These are phyloP conservation scores for Glandiceps talaboti DNA, from an alignment of 53 echinoderm and acorn worm genomes.

Conservation along the genomic window DNA sequence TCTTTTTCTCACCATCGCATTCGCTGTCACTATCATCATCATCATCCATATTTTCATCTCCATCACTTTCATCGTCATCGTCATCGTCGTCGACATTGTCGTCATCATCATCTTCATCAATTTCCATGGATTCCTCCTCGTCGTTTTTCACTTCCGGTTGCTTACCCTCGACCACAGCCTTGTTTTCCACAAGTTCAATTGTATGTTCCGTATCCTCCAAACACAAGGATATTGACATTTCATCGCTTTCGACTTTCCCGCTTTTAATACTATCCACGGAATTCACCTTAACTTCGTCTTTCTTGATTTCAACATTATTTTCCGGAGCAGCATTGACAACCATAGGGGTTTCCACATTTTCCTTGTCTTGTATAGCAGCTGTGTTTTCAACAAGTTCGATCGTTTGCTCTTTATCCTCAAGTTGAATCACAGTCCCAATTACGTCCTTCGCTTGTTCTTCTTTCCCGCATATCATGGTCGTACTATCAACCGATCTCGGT, in stretches of 20 bases:
- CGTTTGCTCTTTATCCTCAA: neutral
- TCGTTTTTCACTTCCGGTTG: slow-evolving; percentile 4
- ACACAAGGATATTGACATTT: neutral
- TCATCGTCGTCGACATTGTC: slow-evolving; percentile 10
- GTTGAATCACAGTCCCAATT: neutral
- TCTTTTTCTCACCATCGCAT: slow-evolving; percentile 11
- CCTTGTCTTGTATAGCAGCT: neutral
- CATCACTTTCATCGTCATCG: slow-evolving; percentile 14
- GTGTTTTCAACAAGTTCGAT: neutral
- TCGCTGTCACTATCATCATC: slow-evolving; percentile 15
- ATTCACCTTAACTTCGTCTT: neutral
- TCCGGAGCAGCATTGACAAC: neutral
- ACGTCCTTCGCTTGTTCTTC: neutral
- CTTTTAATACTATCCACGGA: neutral
- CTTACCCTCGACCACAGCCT: neutral
- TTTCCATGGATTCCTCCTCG: slow-evolving; percentile 17
- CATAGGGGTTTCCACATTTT: neutral
- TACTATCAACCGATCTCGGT: neutral
- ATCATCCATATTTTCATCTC: slow-evolving; percentile 13
- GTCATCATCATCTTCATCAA: slow-evolving; percentile 5
- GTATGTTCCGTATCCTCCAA: neutral
- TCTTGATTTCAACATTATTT: neutral
- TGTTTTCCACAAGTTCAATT: neutral
- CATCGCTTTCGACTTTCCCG: neutral
- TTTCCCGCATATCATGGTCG: neutral